Evolutionary conservation across 2,888 invertebrate species (phyloP), one percentile per base, ranked within the genome.

Genomic region (Anthrax anthrax): DNA sequence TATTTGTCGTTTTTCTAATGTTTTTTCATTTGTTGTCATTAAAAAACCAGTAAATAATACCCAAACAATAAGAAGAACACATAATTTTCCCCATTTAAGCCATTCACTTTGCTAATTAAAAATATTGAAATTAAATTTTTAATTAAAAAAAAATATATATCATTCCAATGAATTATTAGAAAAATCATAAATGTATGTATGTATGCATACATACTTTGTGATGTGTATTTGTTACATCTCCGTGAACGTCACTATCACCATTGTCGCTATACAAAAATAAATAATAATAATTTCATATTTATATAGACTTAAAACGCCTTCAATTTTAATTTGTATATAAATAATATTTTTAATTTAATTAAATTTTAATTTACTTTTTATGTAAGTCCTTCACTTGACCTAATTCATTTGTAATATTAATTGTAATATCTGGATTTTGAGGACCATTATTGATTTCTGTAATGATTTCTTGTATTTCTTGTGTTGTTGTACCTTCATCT

Each of bases 11-110:
- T 72, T 67, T 18, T 72, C 64, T 40, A 73, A 71, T 34, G 77
- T 72, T 57, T 75, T 80, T 55, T 83, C 84, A 51, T 74, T 78
- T 58, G 78, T 82, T 56, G 76, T 71, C 69, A 84, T 76, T 52
- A 86, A 72, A 10, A 77, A 73, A 5, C 73, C 70, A 1, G 83
- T 81, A 60, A 84, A 83, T 52, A 78, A 69, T 1, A 76, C 55
- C 85, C 85, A 85, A 43, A 77, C 73, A 0, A 70, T 67, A 3
- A 78, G 62, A 0, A 84, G 69, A 1, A 77, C 52, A 0, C 69
- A 60, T 56, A 82, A 74, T 55, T 68, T 68, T 16, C 63, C 55
- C 64, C 64, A 67, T 40, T 61, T 62, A 18, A 65, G 56, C 59
- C 60, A 61, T 48, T 61, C 61, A 49, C 16, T 36, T 36, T 36